Evolutionary conservation across 92 coral and sea anemone species (phyloP).

Genomic region (Diadumene lineata): DNA sequence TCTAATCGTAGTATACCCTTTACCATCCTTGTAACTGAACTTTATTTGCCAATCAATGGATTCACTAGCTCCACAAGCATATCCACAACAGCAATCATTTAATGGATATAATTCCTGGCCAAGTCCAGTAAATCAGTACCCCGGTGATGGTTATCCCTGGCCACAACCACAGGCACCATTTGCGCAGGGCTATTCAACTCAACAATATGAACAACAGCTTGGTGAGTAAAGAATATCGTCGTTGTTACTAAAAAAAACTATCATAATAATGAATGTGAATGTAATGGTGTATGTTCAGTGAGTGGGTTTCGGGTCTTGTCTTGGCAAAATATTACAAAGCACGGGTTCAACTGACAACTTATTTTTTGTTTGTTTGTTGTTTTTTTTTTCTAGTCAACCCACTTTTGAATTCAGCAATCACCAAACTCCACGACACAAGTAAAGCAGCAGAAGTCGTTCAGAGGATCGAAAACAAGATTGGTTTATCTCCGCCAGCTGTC

Average conservation of each 20-base stretch:
- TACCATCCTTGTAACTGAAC: no score
- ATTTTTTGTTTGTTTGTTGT: no score
- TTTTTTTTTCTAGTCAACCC: slow-evolving; percentile 52
- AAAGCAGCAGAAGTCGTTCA: slow-evolving; percentile 68
- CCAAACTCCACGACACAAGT: slow-evolving; percentile 61
- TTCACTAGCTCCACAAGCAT: slow-evolving; percentile 30
- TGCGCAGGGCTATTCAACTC: slow-evolving; percentile 26
- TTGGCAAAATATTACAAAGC: no score
- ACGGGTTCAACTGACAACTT: no score
- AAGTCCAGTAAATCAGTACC: slow-evolving; percentile 4
- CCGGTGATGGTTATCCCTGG: slow-evolving; percentile 9
- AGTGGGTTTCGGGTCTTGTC: no score
- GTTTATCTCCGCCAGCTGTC: slow-evolving; percentile 71
- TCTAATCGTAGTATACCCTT: no score
- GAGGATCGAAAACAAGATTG: slow-evolving; percentile 81
- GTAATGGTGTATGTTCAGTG: no score
- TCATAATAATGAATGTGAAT: no score
- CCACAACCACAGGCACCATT: slow-evolving; percentile 17
- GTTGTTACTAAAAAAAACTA: no score
- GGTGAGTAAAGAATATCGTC: no score
- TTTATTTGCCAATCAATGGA: no score
- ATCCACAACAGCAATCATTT: slow-evolving; percentile 25
- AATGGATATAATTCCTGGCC: slow-evolving; percentile 27
- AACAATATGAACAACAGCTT: slow-evolving; percentile 22
- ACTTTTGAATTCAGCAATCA: slow-evolving; percentile 43